These are phyloP conservation scores for Ochlodes sylvanus DNA, from an alignment of 2,888 invertebrate species.

Conservation along the genomic window DNA sequence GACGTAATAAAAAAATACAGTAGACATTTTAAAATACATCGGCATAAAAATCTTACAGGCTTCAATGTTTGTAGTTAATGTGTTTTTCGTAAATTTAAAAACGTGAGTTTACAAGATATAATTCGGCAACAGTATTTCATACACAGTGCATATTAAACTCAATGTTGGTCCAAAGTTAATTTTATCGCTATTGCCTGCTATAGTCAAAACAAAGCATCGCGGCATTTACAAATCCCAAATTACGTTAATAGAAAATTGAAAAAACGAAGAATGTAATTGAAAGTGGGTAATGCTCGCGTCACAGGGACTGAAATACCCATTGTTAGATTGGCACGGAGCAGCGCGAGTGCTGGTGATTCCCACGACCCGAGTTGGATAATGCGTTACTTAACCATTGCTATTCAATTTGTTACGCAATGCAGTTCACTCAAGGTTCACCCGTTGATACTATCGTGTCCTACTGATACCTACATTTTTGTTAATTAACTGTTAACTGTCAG, in stretches of 20 bases:
- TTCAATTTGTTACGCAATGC: constrained; percentile 71
- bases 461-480: constrained; percentile 8
- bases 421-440: constrained; percentile 62
- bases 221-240: too few relatives aligned
- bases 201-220: too few relatives aligned
- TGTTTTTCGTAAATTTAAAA: too few relatives aligned
- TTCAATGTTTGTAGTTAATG: too few relatives aligned
- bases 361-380: constrained; percentile 74
- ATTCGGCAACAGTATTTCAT: too few relatives aligned
- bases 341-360: constrained; percentile 56
- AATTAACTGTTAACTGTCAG: constrained; percentile 9
- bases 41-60: too few relatives aligned
- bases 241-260: background rate
- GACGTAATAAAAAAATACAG: too few relatives aligned
- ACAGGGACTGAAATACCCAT: constrained; percentile 27
- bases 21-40: too few relatives aligned
- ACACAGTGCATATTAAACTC: too few relatives aligned
- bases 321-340: constrained; percentile 13
- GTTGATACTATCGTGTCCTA: constrained; percentile 45
- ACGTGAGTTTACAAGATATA: too few relatives aligned
- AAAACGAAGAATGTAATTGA: constrained; percentile 20
- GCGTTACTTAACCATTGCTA: constrained; percentile 71
- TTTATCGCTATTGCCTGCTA: too few relatives aligned
- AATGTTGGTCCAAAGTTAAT: too few relatives aligned
- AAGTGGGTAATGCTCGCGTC: constrained; percentile 28